Evolutionary conservation across 2,797 vertebrate species (phyloP), one percentile per base, ranked within the genome.

Genomic region (Paramormyrops hopkinsi): DNA sequence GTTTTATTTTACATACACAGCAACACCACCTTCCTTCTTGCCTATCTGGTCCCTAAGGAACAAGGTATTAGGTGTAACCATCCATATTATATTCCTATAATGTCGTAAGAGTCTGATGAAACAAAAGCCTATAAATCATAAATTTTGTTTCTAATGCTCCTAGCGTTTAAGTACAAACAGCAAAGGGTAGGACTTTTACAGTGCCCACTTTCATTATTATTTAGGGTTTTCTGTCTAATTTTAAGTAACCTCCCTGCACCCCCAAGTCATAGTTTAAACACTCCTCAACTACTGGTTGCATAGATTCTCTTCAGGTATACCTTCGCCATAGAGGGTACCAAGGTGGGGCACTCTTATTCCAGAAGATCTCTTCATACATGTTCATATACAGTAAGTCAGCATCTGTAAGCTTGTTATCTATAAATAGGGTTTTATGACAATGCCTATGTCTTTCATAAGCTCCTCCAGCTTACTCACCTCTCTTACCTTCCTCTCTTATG

Each of bases 401-500:
- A 29, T 29, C 62, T 65, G 22, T 65, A 65, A 12, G 9, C 25
- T 3, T 65, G 22, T 65, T 65, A 3, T 14, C 62, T 25, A 65
- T 29, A 29, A 65, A 65, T 65, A 12, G 25, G 62, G 62, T 29
- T 65, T 65, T 29, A 11, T 65, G 62, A 65, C 25, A 65, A 25
- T 65, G 62, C 2, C 11, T 12, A 29, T 65, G 33, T 41, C 33
- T 29, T 76, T 6, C 69, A 33, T 37, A 76, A 83, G 19, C 44
- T 48, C 12, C 79, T 92, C 93, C 92, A 91, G 94, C 95, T 92
- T 91, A 90, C 89, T 62, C 56, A 89, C 92, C 92, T 91, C 92
- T 91, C 44, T 79, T 88, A 44, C 6, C 92, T 92, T 92, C 93
- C 93, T 92, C 92, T 91, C 92, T 91, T 90, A 90, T 92, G 82